Conservation (phyloP, 2,113 vertebrate genomes). For the Coptodon rendalli region DNA sequence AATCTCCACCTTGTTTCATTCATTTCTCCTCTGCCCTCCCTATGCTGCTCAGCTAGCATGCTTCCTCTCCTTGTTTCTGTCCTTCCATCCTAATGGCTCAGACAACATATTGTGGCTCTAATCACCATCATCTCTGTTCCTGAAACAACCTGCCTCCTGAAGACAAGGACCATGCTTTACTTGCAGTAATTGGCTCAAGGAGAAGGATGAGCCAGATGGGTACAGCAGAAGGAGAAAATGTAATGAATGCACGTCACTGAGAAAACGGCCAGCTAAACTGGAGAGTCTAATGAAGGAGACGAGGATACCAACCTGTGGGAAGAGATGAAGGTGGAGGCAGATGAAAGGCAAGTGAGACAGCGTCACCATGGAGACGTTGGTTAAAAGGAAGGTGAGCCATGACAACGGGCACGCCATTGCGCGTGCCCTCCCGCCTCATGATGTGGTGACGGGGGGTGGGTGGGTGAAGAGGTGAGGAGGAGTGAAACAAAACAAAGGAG, state of each 20-base stretch:
- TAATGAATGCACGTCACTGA: slow-evolving; percentile 10
- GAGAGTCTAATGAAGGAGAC: neutral
- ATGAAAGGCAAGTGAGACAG: slow-evolving; percentile 39
- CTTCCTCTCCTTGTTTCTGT: neutral
- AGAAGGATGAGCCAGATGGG: slow-evolving; percentile 1
- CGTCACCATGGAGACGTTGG: slow-evolving; percentile 61
- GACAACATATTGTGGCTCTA: slow-evolving; percentile 12
- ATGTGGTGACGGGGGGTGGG: neutral
- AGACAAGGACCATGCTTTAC: slow-evolving; percentile 25
- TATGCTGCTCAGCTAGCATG: neutral
- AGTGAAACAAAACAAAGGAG: slow-evolving; percentile 13
- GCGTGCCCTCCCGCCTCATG: neutral
- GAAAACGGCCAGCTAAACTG: neutral
- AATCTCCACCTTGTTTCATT: neutral
- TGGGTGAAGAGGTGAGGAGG: neutral
- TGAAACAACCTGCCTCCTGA: slow-evolving; percentile 14
- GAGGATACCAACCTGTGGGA: slow-evolving; percentile 16
- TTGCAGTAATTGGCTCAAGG: slow-evolving; percentile 44
- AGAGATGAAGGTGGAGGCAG: slow-evolving; percentile 18
- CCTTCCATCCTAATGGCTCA: slow-evolving; percentile 30
- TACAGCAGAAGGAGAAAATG: neutral
- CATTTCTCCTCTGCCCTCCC: neutral
- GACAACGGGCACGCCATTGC: slow-evolving; percentile 45
- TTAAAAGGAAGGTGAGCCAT: slow-evolving; percentile 54
- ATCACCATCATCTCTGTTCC: slow-evolving; percentile 13